phyloP scores from a whole-genome alignment of 2,797 vertebrate genomes.

The Anguilla pacifica region DNA sequence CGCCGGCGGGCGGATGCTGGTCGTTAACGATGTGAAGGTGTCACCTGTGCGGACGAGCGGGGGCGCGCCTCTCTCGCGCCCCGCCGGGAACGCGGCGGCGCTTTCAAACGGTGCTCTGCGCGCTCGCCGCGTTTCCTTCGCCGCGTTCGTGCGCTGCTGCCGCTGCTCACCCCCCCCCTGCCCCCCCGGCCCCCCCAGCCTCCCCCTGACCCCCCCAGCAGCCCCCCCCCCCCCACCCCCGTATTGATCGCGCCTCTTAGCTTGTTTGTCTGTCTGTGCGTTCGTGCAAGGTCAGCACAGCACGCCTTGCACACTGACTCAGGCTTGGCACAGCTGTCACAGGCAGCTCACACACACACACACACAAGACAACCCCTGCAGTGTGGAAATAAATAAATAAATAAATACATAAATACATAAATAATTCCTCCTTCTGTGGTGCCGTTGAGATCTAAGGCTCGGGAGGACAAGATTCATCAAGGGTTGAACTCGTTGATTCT shows the following conservation, averaged over 20 bases:
- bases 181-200: no score
- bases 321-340: background rate
- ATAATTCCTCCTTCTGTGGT: background rate
- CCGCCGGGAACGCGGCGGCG: background rate
- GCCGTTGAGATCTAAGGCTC: background rate
- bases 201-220: background rate
- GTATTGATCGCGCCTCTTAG: background rate
- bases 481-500: background rate
- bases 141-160: background rate
- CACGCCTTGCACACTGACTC: background rate
- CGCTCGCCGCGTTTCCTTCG: background rate
- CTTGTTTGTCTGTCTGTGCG: background rate
- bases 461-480: background rate
- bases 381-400: background rate
- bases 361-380: no score
- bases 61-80: background rate
- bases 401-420: no score
- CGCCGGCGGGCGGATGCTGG: background rate
- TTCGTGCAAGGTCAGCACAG: conserved; percentile 11
- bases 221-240: background rate
- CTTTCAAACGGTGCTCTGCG: no score
- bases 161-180: no score
- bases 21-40: background rate
- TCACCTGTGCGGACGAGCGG: background rate
- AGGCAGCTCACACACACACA: background rate